phyloP scores from a whole-genome alignment of 2,888 invertebrate species.

The Pycnomerus fuliginosus region DNA sequence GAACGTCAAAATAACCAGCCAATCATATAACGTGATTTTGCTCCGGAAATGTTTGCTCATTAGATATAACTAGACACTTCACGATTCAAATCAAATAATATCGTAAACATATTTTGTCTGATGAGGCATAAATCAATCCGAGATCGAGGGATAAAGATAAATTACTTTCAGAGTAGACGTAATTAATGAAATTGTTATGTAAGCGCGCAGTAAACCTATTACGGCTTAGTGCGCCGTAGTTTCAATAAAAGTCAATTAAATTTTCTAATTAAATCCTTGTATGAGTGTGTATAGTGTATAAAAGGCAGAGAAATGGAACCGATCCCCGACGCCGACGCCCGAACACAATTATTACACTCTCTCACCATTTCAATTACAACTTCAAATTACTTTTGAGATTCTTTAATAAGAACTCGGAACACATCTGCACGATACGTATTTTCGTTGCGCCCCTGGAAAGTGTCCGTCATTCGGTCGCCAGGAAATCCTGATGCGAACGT shows the following conservation, averaged over 20 bases:
- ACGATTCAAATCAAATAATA: no score
- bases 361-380: slow-evolving; percentile 55
- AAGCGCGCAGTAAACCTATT: slow-evolving; percentile 46
- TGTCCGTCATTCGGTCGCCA: neutral
- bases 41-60: no score
- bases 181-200: slow-evolving; percentile 48
- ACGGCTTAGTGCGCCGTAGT: slow-evolving; percentile 44
- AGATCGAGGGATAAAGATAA: slow-evolving; percentile 38
- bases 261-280: slow-evolving; percentile 51
- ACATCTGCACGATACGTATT: slow-evolving; percentile 37
- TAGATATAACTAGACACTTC: no score
- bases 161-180: slow-evolving; percentile 43
- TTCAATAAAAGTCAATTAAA: slow-evolving; percentile 53
- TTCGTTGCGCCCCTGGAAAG: neutral
- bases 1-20: no score
- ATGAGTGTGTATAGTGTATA: slow-evolving; percentile 41
- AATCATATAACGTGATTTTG: no score
- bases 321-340: slow-evolving; percentile 34
- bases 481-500: no score
- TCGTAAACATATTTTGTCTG: slow-evolving; percentile 18
- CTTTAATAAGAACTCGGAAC: slow-evolving; percentile 51
- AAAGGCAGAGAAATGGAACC: slow-evolving; percentile 47
- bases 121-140: slow-evolving; percentile 14
- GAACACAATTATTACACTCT: slow-evolving; percentile 53
- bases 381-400: slow-evolving; percentile 55